Base-by-base conservation (phyloP, 2,888 invertebrate species). In the Lasioglossum lativentre region DNA sequence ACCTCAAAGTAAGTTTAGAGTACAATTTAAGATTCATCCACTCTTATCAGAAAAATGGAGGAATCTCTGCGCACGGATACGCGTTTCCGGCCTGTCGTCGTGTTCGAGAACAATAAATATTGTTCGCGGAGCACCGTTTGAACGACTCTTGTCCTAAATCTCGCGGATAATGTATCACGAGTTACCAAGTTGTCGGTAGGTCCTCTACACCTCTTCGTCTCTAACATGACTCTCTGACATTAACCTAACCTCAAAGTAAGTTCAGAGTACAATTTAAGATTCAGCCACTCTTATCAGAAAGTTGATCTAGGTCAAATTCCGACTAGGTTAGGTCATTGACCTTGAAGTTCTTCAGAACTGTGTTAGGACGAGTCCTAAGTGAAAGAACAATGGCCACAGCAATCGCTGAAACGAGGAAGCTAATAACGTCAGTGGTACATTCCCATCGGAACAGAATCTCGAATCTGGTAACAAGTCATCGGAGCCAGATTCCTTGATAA, bases 41-140 rank as follows among this genome's bases (percentile, higher is more conserved):
- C 38, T 6, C 38, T 38, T 6, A 6, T 38, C 38, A 38, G 38
- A 45, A 0, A 45, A 19, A 47, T 5, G 45, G 19, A 47, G 40
- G 47, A 68, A 72, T 70, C 78, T 56, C 80, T 34, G 23, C 19
- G 52, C 78, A 68, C 59, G 38, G 80, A 81, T 73, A 83, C 71
- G 81, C 77, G 66, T 79, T 81, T 80, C 87, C 78, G 47, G 45
- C 19, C n/a, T 66, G 78, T 74, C 42, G 71, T 56, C 56, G 47
- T 27, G 47, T 56, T 70, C 70, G 78, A 16, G 76, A 77, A 88
- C 86, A 89, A 89, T 89, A 88, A 89, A 89, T 89, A 87, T 84
- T 86, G 89, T 88, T 82, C 79, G 76, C 47, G 83, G n/a, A 56
- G 75, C 72, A 72, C 76, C 82, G 76, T 88, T n/a, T 68, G 80